phyloP scores from a whole-genome alignment of 2,888 invertebrate species.

The Agrypnus murinus region DNA sequence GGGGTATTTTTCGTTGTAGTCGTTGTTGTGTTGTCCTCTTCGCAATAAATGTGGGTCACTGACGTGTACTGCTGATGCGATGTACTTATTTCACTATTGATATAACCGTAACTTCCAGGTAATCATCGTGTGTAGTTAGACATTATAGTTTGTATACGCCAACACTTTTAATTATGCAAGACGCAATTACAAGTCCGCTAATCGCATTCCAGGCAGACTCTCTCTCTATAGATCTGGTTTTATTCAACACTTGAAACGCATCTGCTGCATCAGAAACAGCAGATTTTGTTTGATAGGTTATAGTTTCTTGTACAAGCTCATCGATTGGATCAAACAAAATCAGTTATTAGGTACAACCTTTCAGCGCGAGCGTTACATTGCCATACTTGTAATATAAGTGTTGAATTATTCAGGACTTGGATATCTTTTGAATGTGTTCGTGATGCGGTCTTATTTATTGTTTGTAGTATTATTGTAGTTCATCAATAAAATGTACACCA shows the following conservation, averaged over 20 bases:
- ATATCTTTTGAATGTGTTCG: not conserved
- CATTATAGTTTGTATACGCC: too few species aligned
- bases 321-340: not conserved
- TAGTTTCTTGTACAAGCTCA: too few species aligned
- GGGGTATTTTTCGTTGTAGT: slow-evolving; percentile 33
- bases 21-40: too few species aligned
- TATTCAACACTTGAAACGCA: too few species aligned
- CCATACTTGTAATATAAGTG: slow-evolving; percentile 1
- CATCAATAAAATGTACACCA: slow-evolving; percentile 2
- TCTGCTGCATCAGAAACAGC: too few species aligned
- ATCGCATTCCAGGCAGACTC: too few species aligned
- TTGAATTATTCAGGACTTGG: not conserved
- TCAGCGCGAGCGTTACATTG: not conserved
- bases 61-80: slow-evolving; percentile 26
- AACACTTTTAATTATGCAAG: slow-evolving; percentile 37
- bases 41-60: slow-evolving; percentile 63
- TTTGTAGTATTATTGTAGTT: slow-evolving; percentile 4
- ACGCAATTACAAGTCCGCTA: slow-evolving; percentile 8
- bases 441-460: not conserved
- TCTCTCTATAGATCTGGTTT: too few species aligned
- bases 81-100: slow-evolving; percentile 32
- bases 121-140: slow-evolving; percentile 34
- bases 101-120: slow-evolving; percentile 49
- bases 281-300: too few species aligned
- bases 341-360: not conserved